A percentile compares a stretch with the other conserved stretches of the same genome.
phyloP scores from a whole-genome alignment of 1,140 invertebrate species.

The Dendroctonus valens region DNA sequence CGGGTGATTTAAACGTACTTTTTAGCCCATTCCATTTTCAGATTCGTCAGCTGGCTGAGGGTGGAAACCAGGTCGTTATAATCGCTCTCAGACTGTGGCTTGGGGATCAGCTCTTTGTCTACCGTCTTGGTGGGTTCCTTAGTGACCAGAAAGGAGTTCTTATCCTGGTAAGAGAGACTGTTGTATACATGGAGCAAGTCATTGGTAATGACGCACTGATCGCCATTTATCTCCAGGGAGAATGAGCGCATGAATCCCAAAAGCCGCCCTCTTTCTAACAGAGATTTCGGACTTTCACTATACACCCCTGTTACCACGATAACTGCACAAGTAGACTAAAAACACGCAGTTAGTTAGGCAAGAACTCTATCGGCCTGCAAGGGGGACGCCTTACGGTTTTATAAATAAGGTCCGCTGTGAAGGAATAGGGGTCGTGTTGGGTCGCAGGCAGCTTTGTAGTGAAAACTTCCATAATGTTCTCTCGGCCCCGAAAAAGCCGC shows the following conservation, averaged over 20 bases:
- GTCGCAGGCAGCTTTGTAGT: slow-evolving; percentile 69
- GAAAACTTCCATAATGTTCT: slow-evolving; percentile 72
- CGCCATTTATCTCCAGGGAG: slow-evolving; percentile 67
- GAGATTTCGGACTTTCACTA: slow-evolving; percentile 56
- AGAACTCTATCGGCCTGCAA: no score
- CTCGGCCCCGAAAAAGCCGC: slow-evolving; percentile 54
- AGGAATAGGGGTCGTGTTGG: slow-evolving; percentile 76
- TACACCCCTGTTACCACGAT: slow-evolving; percentile 75
- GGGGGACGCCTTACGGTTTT: slow-evolving; percentile 61
- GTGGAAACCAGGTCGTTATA: slow-evolving; percentile 60
- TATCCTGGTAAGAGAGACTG: slow-evolving; percentile 65
- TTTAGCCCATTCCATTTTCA: slow-evolving; percentile 78
- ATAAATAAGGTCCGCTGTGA: slow-evolving; percentile 74
- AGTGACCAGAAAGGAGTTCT: slow-evolving; percentile 38
- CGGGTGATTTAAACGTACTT: slow-evolving; percentile 58
- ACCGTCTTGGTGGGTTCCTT: slow-evolving; percentile 14
- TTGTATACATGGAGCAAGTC: slow-evolving; percentile 77
- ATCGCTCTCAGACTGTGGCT: slow-evolving; percentile 35
- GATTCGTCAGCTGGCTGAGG: slow-evolving; percentile 71
- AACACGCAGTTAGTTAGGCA: slow-evolving; percentile 26
- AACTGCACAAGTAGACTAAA: slow-evolving; percentile 64
- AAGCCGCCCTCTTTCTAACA: slow-evolving; percentile 40
- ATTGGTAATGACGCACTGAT: slow-evolving; percentile 73
- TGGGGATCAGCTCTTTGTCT: slow-evolving; percentile 18
- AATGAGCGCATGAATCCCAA: slow-evolving; percentile 72